These are phyloP conservation scores for Rugalucina vietnamica DNA, from an alignment of 2,888 invertebrate species.

Conservation along the genomic window DNA sequence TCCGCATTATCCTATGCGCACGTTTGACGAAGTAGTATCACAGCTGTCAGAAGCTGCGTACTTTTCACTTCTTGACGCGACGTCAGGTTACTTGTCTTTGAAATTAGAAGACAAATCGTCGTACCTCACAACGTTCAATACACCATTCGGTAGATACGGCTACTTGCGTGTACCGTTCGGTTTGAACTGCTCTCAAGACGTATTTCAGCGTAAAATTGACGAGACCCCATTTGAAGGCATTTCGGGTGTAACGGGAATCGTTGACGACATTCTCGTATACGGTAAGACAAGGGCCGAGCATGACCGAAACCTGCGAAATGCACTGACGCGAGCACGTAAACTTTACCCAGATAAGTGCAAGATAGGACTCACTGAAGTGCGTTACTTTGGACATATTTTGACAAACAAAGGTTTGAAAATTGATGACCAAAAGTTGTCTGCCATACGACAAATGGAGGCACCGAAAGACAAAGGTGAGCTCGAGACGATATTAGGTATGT, in stretches of 20 bases:
- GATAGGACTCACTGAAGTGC: conserved; percentile 6
- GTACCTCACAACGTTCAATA: conserved; percentile 53
- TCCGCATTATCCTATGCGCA: conserved; percentile 56
- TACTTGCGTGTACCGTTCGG: conserved; percentile 53
- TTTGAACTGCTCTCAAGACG: conserved; percentile 25
- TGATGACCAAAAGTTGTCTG: conserved; percentile 12
- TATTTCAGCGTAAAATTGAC: conserved; percentile 32
- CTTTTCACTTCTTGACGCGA: conserved; percentile 35
- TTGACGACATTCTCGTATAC: conserved; percentile 49
- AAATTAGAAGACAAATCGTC: conserved; percentile 46
- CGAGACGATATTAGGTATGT: conserved; percentile 14
- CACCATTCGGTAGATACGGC: conserved; percentile 48
- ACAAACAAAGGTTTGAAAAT: conserved; percentile 16
- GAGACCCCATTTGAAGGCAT: conserved; percentile 41
- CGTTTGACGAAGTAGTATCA: conserved; percentile 40
- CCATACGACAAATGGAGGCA: conserved; percentile 19
- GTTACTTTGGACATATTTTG: conserved; percentile 16
- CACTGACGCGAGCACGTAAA: conserved; percentile 19
- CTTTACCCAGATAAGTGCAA: conserved; percentile 36
- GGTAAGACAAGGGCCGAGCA: conserved; percentile 39
- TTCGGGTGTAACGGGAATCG: conserved; percentile 29
- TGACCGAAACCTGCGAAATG: conserved; percentile 34
- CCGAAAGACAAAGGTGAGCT: conserved; percentile 14
- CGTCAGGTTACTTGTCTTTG: conserved; percentile 44
- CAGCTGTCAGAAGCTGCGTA: conserved; percentile 16